Evolutionary conservation across 1,140 invertebrate genomes (phyloP).

Genomic region (Triops cancriformis): DNA sequence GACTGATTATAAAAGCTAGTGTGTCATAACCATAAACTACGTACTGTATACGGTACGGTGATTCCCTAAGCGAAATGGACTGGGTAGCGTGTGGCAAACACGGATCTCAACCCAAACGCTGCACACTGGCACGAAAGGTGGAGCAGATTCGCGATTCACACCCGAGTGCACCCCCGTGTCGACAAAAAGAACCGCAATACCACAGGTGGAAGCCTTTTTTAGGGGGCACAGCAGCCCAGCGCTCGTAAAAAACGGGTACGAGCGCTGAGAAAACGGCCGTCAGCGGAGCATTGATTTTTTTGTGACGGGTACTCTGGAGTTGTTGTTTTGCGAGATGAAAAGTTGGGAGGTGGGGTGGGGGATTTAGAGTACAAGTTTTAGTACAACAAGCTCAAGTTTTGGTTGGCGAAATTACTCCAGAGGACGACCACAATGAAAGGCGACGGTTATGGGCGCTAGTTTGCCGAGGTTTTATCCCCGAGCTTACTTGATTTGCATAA

Average conservation of each 20-base stretch:
- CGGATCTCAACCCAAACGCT: too few relatives aligned
- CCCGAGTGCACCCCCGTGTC: too few relatives aligned
- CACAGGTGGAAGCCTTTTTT: background rate
- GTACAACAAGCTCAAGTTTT: background rate
- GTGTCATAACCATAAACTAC: background rate
- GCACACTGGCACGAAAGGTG: too few relatives aligned
- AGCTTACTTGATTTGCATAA: slow-evolving; percentile 1
- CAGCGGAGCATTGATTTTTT: too few relatives aligned
- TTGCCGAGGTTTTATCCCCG: background rate
- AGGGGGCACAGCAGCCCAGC: background rate
- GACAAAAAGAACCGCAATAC: too few relatives aligned
- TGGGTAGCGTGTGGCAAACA: background rate
- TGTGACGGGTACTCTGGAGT: too few relatives aligned
- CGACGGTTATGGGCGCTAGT: background rate
- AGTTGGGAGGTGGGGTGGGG: background rate
- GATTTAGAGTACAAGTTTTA: background rate
- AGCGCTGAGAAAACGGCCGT: too few relatives aligned
- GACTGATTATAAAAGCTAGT: slow-evolving; percentile 7
- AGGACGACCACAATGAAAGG: background rate
- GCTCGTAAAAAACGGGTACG: background rate
- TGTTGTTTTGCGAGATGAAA: background rate
- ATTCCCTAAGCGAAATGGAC: background rate
- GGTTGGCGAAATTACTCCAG: background rate
- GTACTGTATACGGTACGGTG: background rate
- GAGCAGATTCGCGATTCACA: too few relatives aligned